Conservation (phyloP, 2,113 vertebrate species). For the Pipra filicauda region DNA sequence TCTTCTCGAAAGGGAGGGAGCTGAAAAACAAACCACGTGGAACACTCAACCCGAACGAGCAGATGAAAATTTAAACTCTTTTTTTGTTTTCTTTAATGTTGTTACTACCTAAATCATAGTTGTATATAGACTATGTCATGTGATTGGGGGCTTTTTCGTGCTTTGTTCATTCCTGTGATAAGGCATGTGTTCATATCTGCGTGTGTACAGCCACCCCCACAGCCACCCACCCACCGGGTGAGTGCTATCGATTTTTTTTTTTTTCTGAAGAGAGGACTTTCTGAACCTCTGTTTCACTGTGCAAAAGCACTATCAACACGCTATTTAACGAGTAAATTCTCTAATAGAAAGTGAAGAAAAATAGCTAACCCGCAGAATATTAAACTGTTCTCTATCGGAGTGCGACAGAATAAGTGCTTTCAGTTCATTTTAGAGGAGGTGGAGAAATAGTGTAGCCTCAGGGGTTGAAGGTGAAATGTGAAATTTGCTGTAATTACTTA, state of each 20-base stretch:
- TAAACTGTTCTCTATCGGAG: conserved; percentile 70
- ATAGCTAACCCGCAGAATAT: conserved; percentile 67
- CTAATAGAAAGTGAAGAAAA: conserved; percentile 68
- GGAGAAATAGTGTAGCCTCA: conserved; percentile 80
- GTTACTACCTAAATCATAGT: conserved; percentile 29
- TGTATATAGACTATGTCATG: conserved; percentile 45
- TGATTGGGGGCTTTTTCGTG: conserved; percentile 59
- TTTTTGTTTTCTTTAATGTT: background rate
- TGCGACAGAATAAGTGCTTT: conserved; percentile 77
- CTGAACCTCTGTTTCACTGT: conserved; percentile 54
- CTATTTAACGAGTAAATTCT: conserved; percentile 68
- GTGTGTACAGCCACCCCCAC: conserved; percentile 29
- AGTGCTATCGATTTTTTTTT: conserved; percentile 18
- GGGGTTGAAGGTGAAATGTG: conserved; percentile 86
- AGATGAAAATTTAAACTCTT: background rate
- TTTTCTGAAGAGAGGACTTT: conserved; percentile 1
- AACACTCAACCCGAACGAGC: background rate
- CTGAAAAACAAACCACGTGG: background rate
- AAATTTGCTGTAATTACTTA: conserved; percentile 88
- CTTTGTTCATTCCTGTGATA: conserved; percentile 67
- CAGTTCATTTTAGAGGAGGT: conserved; percentile 81
- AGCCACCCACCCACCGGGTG: background rate
- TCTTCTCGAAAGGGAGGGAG: background rate
- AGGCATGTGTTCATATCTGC: conserved; percentile 49
- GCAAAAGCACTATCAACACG: conserved; percentile 45